phyloP scores from a whole-genome alignment of 1,140 invertebrate genomes.

The Philopotamus ludificatus region DNA sequence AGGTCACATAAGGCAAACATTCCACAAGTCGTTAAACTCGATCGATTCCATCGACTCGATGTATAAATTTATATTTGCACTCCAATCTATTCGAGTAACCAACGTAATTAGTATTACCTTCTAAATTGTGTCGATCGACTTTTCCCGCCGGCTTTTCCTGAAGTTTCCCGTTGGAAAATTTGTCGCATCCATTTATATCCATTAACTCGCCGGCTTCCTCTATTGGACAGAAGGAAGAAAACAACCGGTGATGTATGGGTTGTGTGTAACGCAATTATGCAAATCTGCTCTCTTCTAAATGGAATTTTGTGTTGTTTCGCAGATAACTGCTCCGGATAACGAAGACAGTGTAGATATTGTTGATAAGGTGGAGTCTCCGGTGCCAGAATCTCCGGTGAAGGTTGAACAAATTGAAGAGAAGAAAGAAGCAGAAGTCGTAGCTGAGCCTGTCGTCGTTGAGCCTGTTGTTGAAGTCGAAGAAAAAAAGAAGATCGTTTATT shows the following conservation, averaged over 20 bases:
- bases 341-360: no score
- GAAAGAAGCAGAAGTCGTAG: constrained; percentile 38
- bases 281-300: constrained; percentile 14
- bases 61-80: no score
- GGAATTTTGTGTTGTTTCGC: no score
- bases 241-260: no score
- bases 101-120: constrained; percentile 13
- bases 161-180: constrained; percentile 25
- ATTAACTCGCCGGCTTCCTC: constrained; percentile 20
- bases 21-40: no score
- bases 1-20: no score
- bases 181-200: constrained; percentile 29
- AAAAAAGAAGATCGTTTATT: constrained; percentile 48
- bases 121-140: constrained; percentile 20
- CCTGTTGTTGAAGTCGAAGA: constrained; percentile 40
- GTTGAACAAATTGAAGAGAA: constrained; percentile 37
- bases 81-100: no score
- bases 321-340: constrained; percentile 46
- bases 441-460: constrained; percentile 41
- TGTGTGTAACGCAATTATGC: no score
- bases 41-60: no score
- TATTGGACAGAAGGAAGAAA: no score
- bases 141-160: constrained; percentile 14
- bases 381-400: constrained; percentile 39
- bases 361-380: no score